A percentile compares a stretch with the other conserved stretches of the same genome.
phyloP scores from a whole-genome alignment of 2,113 vertebrate species.

The Cavia aperea region DNA sequence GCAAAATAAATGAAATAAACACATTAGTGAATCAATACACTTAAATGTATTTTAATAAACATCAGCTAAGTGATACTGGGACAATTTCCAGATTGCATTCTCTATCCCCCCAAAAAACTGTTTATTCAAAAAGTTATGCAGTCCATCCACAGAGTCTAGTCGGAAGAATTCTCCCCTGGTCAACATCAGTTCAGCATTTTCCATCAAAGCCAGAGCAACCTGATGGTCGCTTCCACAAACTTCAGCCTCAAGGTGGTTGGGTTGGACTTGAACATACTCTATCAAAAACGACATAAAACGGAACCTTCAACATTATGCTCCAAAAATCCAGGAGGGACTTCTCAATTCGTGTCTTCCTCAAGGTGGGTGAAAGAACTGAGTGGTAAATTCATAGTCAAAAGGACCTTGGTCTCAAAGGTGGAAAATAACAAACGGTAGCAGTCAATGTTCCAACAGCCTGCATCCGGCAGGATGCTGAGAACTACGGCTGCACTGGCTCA shows the following conservation, averaged over 20 bases:
- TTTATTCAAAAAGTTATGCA: conserved; percentile 33
- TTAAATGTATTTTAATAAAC: conserved; percentile 36
- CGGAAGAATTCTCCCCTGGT: neutral
- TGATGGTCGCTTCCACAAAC: neutral
- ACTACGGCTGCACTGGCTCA: neutral
- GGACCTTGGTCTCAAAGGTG: neutral
- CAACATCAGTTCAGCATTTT: neutral
- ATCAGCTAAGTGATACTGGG: conserved; percentile 26
- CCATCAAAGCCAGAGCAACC: neutral
- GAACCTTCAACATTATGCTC: neutral
- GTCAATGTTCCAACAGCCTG: neutral
- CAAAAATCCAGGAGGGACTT: neutral
- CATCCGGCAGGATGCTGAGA: neutral
- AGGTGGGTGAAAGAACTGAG: neutral
- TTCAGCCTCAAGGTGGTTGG: neutral
- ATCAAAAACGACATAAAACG: rapidly evolving
- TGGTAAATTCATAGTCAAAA: neutral
- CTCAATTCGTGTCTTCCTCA: neutral
- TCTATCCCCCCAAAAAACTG: neutral
- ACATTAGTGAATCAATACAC: conserved; percentile 25
- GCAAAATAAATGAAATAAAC: conserved; percentile 44
- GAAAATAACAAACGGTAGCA: neutral
- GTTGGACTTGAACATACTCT: neutral
- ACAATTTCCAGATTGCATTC: conserved; percentile 26
- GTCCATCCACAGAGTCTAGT: neutral